Conservation (phyloP, 2,888 invertebrate genomes). For the Cataglyphis livida region DNA sequence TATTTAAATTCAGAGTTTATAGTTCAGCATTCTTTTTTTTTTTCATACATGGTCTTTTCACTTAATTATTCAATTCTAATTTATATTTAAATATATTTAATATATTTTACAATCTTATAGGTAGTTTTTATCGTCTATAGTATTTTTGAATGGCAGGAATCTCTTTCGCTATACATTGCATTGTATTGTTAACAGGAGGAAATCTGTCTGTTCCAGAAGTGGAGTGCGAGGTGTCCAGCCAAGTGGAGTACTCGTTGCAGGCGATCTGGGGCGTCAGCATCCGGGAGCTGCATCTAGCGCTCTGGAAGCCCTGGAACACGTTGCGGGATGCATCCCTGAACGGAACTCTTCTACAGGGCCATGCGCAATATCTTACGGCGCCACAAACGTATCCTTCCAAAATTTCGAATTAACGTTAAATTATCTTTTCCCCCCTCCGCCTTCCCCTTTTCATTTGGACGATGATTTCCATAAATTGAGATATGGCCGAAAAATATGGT, state of each 20-base stretch:
- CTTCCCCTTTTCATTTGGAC: too few species aligned
- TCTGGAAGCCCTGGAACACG: constrained; percentile 91
- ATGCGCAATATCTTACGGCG: constrained; percentile 84
- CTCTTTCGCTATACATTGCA: neutral
- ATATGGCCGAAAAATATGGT: neutral
- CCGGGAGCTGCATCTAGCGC: constrained; percentile 90
- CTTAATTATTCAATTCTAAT: neutral
- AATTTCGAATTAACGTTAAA: neutral
- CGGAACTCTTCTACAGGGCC: constrained; percentile 87
- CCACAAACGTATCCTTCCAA: constrained; percentile 84
- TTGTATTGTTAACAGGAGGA: neutral
- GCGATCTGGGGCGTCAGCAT: constrained; percentile 94
- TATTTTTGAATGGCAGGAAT: neutral
- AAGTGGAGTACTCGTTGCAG: constrained; percentile 91
- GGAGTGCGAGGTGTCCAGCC: constrained; percentile 91
- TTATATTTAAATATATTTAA: neutral
- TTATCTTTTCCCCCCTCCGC: neutral
- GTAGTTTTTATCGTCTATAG: neutral
- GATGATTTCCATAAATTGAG: neutral
- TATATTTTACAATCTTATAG: neutral
- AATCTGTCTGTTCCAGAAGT: constrained; percentile 87
- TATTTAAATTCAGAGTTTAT: neutral
- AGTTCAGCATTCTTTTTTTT: neutral
- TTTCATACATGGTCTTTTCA: neutral
- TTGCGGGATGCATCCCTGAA: constrained; percentile 89